phyloP scores from a whole-genome alignment of 37 sponge, comb jelly and placozoan genomes.

The Cladorhizidae sp. region DNA sequence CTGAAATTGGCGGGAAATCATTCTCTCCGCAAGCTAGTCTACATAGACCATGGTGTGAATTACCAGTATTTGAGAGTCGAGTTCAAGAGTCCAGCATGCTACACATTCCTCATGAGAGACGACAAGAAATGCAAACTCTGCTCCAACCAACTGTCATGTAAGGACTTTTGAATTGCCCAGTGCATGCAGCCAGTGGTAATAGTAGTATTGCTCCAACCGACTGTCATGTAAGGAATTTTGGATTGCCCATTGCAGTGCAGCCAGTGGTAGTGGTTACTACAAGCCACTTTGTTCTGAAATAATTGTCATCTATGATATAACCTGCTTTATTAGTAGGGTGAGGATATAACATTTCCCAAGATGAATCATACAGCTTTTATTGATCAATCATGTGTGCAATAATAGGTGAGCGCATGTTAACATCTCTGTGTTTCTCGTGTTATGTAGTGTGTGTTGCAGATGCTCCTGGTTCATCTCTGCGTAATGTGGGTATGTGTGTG shows the following conservation, averaged over 20 bases:
- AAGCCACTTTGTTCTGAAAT: too few species aligned
- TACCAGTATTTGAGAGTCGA: slow-evolving; percentile 65
- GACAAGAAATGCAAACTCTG: slow-evolving; percentile 37
- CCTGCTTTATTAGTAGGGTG: background rate
- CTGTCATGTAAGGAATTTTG: slow-evolving; percentile 37
- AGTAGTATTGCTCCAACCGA: slow-evolving; percentile 31
- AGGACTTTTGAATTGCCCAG: background rate
- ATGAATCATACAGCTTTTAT: background rate
- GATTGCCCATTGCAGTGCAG: too few species aligned
- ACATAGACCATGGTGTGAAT: slow-evolving; percentile 53
- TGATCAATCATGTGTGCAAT: too few species aligned
- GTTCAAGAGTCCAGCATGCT: slow-evolving; percentile 43
- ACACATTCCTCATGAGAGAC: slow-evolving; percentile 57
- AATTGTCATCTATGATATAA: background rate
- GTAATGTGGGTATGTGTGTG: slow-evolving; percentile 37
- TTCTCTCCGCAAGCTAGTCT: slow-evolving; percentile 43
- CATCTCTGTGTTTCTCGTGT: background rate
- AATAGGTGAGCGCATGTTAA: too few species aligned
- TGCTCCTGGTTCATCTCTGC: slow-evolving; percentile 26
- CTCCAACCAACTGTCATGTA: slow-evolving; percentile 45
- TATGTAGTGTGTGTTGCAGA: slow-evolving; percentile 57
- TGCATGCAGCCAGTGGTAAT: too few species aligned
- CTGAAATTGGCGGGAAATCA: slow-evolving; percentile 25
- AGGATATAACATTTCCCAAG: background rate
- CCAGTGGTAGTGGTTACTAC: too few species aligned